Conservation (phyloP, 2,113 vertebrate genomes). For the Copsychus sechellarum region DNA sequence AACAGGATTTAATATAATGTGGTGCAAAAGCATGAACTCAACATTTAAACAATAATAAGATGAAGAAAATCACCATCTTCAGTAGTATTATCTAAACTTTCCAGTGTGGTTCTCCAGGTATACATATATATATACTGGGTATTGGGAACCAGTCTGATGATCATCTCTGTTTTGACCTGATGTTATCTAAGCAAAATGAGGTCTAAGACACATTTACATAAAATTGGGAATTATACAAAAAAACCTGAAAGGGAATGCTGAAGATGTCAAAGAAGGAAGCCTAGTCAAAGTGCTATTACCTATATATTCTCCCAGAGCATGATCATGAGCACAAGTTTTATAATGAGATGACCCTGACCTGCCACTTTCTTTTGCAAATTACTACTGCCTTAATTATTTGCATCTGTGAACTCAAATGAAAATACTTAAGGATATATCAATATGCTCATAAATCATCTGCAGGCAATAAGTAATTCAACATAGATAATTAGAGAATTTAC, state of each 20-base stretch:
- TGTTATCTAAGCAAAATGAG: background rate
- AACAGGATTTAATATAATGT: background rate
- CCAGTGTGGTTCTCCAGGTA: background rate
- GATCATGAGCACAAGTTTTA: slow-evolving; percentile 55
- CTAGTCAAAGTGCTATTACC: slow-evolving; percentile 16
- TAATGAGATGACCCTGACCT: slow-evolving; percentile 82
- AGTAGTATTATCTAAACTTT: background rate
- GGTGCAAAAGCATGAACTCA: background rate
- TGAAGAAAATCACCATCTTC: background rate
- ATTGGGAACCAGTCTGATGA: background rate
- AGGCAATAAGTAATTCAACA: slow-evolving; percentile 89
- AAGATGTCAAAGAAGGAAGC: slow-evolving; percentile 22
- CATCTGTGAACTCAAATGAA: slow-evolving; percentile 91
- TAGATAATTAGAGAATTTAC: slow-evolving; percentile 94
- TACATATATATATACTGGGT: background rate
- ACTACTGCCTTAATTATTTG: slow-evolving; percentile 90
- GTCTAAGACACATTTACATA: background rate
- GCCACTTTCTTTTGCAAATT: slow-evolving; percentile 78
- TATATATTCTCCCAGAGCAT: slow-evolving; percentile 25
- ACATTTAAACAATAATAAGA: background rate
- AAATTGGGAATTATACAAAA: background rate
- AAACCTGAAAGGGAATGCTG: background rate
- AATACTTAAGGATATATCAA: slow-evolving; percentile 87
- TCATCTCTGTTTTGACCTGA: background rate
- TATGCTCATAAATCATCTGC: slow-evolving; percentile 88